phyloP scores from a whole-genome alignment of 2,113 vertebrate species.

The Tenebrosternarchus preto region DNA sequence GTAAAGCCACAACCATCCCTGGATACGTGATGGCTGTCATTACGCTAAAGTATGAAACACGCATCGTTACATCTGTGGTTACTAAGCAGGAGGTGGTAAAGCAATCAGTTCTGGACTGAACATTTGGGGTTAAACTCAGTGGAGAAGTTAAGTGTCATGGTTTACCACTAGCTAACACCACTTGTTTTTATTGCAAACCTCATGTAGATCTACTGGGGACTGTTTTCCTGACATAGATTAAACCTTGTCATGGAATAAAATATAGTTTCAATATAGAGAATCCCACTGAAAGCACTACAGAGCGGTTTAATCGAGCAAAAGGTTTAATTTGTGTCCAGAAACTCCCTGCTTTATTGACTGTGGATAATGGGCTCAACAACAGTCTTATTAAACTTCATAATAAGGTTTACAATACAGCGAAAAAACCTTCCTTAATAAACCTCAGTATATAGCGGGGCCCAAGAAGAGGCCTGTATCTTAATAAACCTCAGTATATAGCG shows the following conservation, averaged over 20 bases:
- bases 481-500: too few species aligned
- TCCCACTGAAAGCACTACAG: background rate
- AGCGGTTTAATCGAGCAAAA: background rate
- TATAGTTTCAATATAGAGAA: background rate
- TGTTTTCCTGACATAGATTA: background rate
- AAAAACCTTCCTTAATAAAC: too few species aligned
- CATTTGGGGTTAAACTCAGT: background rate
- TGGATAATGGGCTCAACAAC: conserved; percentile 22
- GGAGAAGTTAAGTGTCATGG: background rate
- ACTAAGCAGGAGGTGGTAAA: background rate
- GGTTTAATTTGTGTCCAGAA: conserved; percentile 4
- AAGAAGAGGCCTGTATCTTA: too few species aligned
- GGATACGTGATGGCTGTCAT: too few species aligned
- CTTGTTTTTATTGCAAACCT: background rate
- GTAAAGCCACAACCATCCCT: background rate
- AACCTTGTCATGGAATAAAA: background rate
- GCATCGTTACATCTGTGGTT: too few species aligned
- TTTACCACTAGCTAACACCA: background rate
- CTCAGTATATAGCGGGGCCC: too few species aligned
- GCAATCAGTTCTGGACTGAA: background rate
- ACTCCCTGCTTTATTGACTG: too few species aligned
- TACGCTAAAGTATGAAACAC: too few species aligned
- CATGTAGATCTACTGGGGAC: background rate
- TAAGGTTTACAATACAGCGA: conserved; percentile 2
- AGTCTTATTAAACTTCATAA: conserved; percentile 12